These are phyloP conservation scores for Spilarctia lutea DNA, from an alignment of 2,888 invertebrate genomes.

Conservation along the genomic window DNA sequence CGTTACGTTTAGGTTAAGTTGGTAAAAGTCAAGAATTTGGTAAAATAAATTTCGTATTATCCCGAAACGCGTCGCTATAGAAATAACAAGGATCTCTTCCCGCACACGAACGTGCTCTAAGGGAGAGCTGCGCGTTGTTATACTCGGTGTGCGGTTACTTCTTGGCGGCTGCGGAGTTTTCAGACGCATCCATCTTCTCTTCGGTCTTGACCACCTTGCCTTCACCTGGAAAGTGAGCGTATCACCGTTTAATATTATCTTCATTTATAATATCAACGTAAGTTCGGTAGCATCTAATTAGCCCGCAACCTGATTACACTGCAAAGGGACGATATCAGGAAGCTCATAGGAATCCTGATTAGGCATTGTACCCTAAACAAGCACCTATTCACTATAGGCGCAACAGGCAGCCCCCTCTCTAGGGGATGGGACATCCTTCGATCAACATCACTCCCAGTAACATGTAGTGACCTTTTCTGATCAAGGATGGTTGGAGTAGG, in stretches of 20 bases:
- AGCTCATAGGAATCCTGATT: too few relatives aligned
- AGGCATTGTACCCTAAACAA: too few relatives aligned
- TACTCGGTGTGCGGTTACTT: constrained; percentile 57
- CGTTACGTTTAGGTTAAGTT: constrained; percentile 13
- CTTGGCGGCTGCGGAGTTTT: constrained; percentile 63
- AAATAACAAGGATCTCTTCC: neutral
- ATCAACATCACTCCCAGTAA: too few relatives aligned
- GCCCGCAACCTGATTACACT: too few relatives aligned
- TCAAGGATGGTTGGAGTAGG: too few relatives aligned
- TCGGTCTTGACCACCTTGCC: constrained; percentile 84
- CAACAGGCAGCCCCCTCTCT: too few relatives aligned
- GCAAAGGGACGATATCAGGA: too few relatives aligned
- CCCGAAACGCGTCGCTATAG: constrained; percentile 11
- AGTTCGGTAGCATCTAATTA: too few relatives aligned
- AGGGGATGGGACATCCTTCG: too few relatives aligned
- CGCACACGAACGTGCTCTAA: neutral
- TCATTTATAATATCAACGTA: neutral
- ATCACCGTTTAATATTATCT: neutral
- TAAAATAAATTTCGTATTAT: constrained; percentile 4
- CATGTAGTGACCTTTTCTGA: too few relatives aligned
- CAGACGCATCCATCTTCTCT: constrained; percentile 79
- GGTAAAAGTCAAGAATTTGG: constrained; percentile 10
- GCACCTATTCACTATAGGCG: too few relatives aligned
- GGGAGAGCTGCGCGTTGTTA: neutral
- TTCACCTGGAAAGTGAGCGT: constrained; percentile 66